Evolutionary conservation across 2,888 invertebrate species (phyloP).

Genomic region (Erannis defoliaria): DNA sequence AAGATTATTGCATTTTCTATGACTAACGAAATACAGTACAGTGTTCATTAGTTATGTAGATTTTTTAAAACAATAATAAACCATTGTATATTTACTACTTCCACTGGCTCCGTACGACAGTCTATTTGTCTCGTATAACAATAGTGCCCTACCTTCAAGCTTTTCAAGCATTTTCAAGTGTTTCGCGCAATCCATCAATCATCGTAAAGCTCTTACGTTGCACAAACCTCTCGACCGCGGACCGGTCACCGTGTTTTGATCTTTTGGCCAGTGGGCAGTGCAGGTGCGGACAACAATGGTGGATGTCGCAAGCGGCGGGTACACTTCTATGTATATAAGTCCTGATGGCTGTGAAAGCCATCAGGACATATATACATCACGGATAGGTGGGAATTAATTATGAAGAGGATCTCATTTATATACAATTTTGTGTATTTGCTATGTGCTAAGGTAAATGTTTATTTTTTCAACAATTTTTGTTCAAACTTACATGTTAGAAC

Average conservation of each 20-base stretch:
- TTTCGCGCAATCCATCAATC: constrained; percentile 19
- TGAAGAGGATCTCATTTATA: too few relatives aligned
- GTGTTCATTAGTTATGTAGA: too few relatives aligned
- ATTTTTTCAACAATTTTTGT: too few relatives aligned
- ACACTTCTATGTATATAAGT: constrained; percentile 18
- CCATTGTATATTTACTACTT: too few relatives aligned
- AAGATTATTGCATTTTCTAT: too few relatives aligned
- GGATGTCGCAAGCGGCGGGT: constrained; percentile 17
- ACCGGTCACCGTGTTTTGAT: not conserved
- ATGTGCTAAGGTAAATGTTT: too few relatives aligned
- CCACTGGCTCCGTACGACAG: not conserved
- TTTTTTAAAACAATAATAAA: too few relatives aligned
- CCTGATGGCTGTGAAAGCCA: constrained; percentile 14
- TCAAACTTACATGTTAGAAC: too few relatives aligned
- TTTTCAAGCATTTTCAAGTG: not conserved
- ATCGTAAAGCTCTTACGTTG: constrained; percentile 13
- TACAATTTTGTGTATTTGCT: too few relatives aligned
- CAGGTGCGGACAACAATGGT: constrained; percentile 7
- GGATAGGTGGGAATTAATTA: too few relatives aligned
- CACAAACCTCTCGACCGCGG: constrained; percentile 5
- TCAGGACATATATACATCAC: too few relatives aligned
- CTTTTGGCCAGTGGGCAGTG: not conserved
- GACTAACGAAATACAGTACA: too few relatives aligned
- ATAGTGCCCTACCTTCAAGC: constrained; percentile 2
- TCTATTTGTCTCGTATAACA: not conserved